Base-by-base conservation (phyloP, 1,140 invertebrate species). In the Stegodyphus mimosarum region DNA sequence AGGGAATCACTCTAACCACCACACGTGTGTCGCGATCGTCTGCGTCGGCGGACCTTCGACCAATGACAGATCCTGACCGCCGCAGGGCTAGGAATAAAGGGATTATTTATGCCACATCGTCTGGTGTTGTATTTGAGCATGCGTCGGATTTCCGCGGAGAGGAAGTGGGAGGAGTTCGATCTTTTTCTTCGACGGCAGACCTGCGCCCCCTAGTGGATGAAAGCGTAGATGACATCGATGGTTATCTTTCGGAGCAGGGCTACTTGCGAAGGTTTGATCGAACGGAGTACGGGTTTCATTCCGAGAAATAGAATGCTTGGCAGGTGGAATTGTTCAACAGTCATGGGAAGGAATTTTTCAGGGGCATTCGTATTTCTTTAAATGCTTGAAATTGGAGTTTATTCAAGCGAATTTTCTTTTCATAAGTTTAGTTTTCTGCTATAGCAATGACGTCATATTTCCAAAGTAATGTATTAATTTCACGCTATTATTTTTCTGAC, bases 71-170 rank as follows among this genome's bases (percentile, higher is more conserved):
- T 18, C 81, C 51, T 83, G 81, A 69, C 72, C 81, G 81, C 81
- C 72, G 81, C 81, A 83, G 81, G 81, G 81, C 81, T 75, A 50
- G 81, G 81, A 83, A 83, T 83, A 83, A 83, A 83, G 81, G 73
- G 81, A 83, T 83, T 83, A 83, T 83, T 83, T 75, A 83, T 83
- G 81, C 81, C 81, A 83, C 81, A 75, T 75, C 81, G 81, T 83
- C 63, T 83, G 81, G 63, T 17, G 51, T 7, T n/a, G 5, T 33
- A 11, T 55, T 6, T 75, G 81, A 52, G 81, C 81, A 83, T 74
- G 81, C 81, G 81, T 50, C n/a, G 50, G 48, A 18, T 60, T 73
- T 60, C 17, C 33, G 18, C 55, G 50, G 63, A 75, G 48, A 83
- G 81, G 72, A 83, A 83, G 81, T 83, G 49, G 81, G 81, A 83